Evolutionary conservation across 53 echinoderm and acorn worm genomes (phyloP).

Genomic region (Echinometra lucunter): DNA sequence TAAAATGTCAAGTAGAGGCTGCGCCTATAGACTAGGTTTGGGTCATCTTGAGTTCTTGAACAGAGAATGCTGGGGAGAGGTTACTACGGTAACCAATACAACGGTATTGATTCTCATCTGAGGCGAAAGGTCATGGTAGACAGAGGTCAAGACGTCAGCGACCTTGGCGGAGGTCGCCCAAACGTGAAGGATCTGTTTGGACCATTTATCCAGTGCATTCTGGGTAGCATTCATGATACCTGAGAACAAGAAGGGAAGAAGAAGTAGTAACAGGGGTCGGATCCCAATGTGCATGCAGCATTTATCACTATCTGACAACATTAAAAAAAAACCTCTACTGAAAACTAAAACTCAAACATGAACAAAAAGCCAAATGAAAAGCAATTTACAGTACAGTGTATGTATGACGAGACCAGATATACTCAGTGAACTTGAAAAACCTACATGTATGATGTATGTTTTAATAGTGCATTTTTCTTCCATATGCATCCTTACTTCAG

Average conservation of each 20-base stretch:
- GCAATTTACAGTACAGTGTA: too few species aligned
- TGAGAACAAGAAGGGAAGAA: slow-evolving; percentile 56
- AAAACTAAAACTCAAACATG: too few species aligned
- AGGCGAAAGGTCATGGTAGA: slow-evolving; percentile 80
- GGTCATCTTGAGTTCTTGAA: slow-evolving; percentile 69
- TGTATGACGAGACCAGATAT: too few species aligned
- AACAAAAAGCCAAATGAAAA: too few species aligned
- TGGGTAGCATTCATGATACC: slow-evolving; percentile 87
- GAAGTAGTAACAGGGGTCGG: neutral
- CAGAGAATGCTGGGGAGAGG: slow-evolving; percentile 62
- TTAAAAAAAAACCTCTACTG: too few species aligned
- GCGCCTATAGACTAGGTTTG: too few species aligned
- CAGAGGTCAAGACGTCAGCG: slow-evolving; percentile 76
- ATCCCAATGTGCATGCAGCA: neutral
- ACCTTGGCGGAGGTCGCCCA: slow-evolving; percentile 85
- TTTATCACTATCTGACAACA: too few species aligned
- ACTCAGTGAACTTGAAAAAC: too few species aligned
- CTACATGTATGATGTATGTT: too few species aligned
- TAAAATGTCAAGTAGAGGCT: too few species aligned
- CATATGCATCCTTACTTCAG: too few species aligned
- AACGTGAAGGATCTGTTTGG: slow-evolving; percentile 93
- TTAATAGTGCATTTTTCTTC: too few species aligned
- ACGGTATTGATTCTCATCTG: slow-evolving; percentile 84
- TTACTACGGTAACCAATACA: slow-evolving; percentile 85
- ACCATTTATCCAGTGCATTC: slow-evolving; percentile 90